Evolutionary conservation across 2,888 invertebrate species (phyloP).

Genomic region (Agriopis aurantiaria): DNA sequence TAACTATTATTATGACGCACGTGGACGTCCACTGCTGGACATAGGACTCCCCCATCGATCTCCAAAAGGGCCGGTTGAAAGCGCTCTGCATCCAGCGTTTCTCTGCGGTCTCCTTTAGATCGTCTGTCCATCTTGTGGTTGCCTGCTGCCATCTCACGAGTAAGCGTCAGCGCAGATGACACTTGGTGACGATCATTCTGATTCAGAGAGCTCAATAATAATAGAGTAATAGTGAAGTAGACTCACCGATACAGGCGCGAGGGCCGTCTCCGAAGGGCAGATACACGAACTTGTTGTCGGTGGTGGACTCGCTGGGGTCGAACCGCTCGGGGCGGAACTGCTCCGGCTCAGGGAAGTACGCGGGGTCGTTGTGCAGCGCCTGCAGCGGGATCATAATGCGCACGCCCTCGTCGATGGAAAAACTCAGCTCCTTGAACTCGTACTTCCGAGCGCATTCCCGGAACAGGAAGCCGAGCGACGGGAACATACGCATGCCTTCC

Average conservation of each 20-base stretch:
- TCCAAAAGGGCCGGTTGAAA: too few species aligned
- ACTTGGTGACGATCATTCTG: too few species aligned
- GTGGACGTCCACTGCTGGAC: too few species aligned
- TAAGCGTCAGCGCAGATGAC: too few species aligned
- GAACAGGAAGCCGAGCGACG: slow-evolving; percentile 57
- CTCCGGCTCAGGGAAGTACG: slow-evolving; percentile 61
- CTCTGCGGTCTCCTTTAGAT: too few species aligned
- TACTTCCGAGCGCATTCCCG: slow-evolving; percentile 55
- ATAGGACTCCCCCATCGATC: too few species aligned
- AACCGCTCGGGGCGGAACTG: slow-evolving; percentile 66
- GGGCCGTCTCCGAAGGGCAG: slow-evolving; percentile 73
- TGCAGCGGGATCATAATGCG: slow-evolving; percentile 39
- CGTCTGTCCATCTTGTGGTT: too few species aligned
- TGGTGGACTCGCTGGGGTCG: slow-evolving; percentile 39
- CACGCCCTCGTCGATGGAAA: slow-evolving; percentile 54
- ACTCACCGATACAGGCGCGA: slow-evolving; percentile 70
- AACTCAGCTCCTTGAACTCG: slow-evolving; percentile 51
- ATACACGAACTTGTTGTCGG: slow-evolving; percentile 60
- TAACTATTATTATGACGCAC: neutral
- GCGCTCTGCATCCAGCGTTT: too few species aligned
- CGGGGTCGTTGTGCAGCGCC: slow-evolving; percentile 65
- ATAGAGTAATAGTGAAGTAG: neutral
- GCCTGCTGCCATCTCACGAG: too few species aligned
- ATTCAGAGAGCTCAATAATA: neutral
- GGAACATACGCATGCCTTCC: slow-evolving; percentile 70